Evolutionary conservation across 64 coral and sea anemone genomes (phyloP).

Genomic region (Montipora foliosa): DNA sequence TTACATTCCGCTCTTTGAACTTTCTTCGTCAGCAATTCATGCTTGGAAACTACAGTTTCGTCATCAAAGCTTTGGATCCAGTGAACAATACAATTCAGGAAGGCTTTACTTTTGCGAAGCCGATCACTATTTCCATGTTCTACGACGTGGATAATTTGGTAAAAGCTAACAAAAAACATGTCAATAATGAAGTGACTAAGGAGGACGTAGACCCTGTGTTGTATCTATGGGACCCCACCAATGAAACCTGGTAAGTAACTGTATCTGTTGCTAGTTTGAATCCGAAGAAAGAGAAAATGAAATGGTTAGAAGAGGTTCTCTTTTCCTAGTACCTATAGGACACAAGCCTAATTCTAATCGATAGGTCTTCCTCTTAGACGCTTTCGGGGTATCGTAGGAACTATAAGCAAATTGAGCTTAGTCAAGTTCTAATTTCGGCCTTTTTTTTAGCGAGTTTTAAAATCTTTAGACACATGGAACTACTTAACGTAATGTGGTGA

Average conservation of each 20-base stretch:
- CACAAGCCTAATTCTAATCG: too few species aligned
- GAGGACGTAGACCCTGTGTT: slow-evolving; percentile 90
- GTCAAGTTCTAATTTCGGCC: too few species aligned
- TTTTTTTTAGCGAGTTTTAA: too few species aligned
- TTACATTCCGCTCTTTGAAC: neutral
- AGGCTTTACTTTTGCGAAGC: slow-evolving; percentile 72
- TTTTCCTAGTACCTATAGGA: too few species aligned
- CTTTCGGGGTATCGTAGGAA: too few species aligned
- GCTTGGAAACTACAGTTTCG: slow-evolving; percentile 93
- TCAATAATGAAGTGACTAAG: slow-evolving; percentile 67
- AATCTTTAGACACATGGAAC: too few species aligned
- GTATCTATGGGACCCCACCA: slow-evolving; percentile 79
- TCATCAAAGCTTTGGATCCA: slow-evolving; percentile 72
- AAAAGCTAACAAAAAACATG: slow-evolving; percentile 58
- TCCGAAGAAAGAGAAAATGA: neutral
- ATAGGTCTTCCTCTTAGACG: too few species aligned
- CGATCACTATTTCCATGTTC: slow-evolving; percentile 70
- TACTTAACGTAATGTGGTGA: too few species aligned
- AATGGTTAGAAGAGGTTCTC: too few species aligned
- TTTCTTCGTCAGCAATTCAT: slow-evolving; percentile 76
- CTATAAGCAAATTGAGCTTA: too few species aligned
- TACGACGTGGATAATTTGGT: slow-evolving; percentile 85
- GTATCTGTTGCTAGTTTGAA: neutral
- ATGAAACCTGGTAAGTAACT: slow-evolving; percentile 83
- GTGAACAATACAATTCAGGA: slow-evolving; percentile 64